Conservation (phyloP, 2,888 invertebrate genomes). For the Sarcophaga caerulescens region DNA sequence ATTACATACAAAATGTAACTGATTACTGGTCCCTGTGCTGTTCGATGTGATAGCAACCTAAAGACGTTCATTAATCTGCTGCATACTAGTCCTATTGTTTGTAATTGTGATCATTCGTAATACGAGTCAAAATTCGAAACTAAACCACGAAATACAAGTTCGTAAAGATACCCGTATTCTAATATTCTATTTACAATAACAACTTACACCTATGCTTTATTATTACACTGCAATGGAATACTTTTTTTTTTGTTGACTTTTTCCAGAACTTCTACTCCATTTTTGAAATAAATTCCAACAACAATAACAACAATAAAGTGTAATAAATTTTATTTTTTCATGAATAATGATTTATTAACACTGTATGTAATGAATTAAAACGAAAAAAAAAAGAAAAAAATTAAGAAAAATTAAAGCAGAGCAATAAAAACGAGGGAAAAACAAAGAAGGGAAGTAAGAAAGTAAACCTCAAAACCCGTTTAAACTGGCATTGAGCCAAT, state of each 20-base stretch:
- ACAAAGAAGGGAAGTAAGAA: neutral
- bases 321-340: neutral
- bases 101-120: too few relatives aligned
- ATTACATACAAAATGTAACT: too few relatives aligned
- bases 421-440: neutral
- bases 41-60: too few relatives aligned
- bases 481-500: slow-evolving; percentile 70
- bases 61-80: too few relatives aligned
- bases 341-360: neutral
- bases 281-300: neutral
- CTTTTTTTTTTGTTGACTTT: neutral
- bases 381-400: too few relatives aligned
- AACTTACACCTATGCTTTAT: neutral
- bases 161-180: too few relatives aligned
- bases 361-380: neutral
- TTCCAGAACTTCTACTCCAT: neutral
- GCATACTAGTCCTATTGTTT: too few relatives aligned
- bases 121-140: too few relatives aligned
- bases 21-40: too few relatives aligned
- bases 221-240: neutral
- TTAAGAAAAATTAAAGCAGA: neutral
- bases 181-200: too few relatives aligned
- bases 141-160: too few relatives aligned
- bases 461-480: slow-evolving; percentile 60
- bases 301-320: neutral